These are phyloP conservation scores for Rhingia campestris DNA, from an alignment of 2,888 invertebrate genomes.

Conservation along the genomic window DNA sequence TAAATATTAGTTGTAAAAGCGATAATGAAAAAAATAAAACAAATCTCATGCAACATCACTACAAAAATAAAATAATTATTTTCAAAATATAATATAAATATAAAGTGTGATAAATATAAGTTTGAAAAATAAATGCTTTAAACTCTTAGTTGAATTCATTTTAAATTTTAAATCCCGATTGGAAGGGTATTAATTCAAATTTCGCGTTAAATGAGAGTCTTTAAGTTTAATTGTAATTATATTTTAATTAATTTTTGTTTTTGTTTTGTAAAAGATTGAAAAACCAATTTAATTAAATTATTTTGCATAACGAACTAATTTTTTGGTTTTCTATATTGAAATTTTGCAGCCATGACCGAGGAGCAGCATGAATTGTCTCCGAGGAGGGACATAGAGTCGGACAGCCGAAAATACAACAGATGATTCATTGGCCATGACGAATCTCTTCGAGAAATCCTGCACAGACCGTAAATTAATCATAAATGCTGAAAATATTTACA, in stretches of 20 bases:
- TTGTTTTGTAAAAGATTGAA: constrained; percentile 75
- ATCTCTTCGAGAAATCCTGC: constrained; percentile 41
- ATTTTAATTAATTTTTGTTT: constrained; percentile 18
- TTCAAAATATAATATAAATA: constrained; percentile 14
- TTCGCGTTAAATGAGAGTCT: constrained; percentile 17
- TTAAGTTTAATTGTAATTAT: neutral
- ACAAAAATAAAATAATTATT: constrained; percentile 75
- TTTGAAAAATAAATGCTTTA: constrained; percentile 49
- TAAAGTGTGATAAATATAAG: constrained; percentile 12
- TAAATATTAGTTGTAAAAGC: constrained; percentile 80
- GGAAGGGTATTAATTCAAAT: constrained; percentile 36
- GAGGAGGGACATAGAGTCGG: constrained; percentile 26
- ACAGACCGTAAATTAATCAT: constrained; percentile 61
- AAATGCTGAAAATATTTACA: constrained; percentile 63
- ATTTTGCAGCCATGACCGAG: constrained; percentile 6
- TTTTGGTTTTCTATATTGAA: constrained; percentile 64
- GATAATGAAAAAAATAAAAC: constrained; percentile 82
- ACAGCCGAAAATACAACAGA: constrained; percentile 25
- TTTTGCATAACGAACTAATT: constrained; percentile 63
- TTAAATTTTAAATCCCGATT: constrained; percentile 31
- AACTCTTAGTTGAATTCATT: neutral
- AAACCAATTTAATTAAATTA: constrained; percentile 72
- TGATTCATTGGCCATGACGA: constrained; percentile 71
- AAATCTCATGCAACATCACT: constrained; percentile 82
- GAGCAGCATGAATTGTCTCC: constrained; percentile 24